phyloP scores from a whole-genome alignment of 2,797 vertebrate species.

The Melanotaenia pygmaea region DNA sequence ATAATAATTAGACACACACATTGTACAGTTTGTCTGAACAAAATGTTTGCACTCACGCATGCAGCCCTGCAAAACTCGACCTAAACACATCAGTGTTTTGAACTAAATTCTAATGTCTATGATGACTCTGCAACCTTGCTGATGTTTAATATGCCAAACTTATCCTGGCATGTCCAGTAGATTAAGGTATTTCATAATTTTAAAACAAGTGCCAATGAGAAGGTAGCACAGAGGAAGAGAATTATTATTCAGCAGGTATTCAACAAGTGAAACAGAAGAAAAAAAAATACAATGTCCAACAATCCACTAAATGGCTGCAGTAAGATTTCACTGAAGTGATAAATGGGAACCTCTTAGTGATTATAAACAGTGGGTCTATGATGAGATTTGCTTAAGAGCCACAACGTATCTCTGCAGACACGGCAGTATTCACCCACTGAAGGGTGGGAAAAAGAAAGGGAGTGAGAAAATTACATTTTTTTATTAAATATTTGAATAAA shows the following conservation, averaged over 20 bases:
- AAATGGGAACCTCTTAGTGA: neutral
- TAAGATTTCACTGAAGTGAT: neutral
- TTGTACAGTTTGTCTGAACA: slow-evolving; percentile 1
- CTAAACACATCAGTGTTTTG: neutral
- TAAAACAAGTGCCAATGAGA: neutral
- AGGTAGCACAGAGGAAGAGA: neutral
- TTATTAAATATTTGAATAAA: too few species aligned
- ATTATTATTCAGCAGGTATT: neutral
- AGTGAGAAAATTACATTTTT: neutral
- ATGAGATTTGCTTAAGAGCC: neutral
- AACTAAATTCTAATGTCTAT: neutral
- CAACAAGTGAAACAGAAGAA: too few species aligned
- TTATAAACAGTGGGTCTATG: neutral
- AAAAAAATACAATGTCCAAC: too few species aligned
- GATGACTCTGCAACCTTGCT: neutral
- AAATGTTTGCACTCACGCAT: slow-evolving; percentile 2
- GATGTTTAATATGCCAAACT: neutral
- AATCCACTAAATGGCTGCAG: too few species aligned
- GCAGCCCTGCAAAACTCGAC: neutral
- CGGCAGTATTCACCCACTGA: neutral
- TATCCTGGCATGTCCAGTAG: neutral
- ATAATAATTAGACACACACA: slow-evolving; percentile 34
- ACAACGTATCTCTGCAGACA: neutral
- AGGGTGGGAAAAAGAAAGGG: neutral
- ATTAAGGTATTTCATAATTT: neutral